These are phyloP conservation scores for Maniola jurtina DNA, from an alignment of 1,140 invertebrate genomes.

Conservation along the genomic window DNA sequence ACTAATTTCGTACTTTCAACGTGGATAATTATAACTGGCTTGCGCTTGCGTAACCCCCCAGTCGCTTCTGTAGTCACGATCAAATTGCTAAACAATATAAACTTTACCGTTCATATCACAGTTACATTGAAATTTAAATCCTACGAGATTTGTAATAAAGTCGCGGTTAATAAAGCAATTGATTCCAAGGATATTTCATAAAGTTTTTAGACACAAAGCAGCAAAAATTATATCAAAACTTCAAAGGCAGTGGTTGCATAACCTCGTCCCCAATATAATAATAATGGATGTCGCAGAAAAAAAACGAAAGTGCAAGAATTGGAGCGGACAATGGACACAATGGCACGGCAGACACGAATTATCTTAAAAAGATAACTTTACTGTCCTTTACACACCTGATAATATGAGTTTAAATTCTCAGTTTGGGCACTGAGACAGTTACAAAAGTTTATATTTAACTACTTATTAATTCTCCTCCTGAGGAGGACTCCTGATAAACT, in stretches of 20 bases:
- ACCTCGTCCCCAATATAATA: slow-evolving; percentile 75
- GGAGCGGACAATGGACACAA: slow-evolving; percentile 71
- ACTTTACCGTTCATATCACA: slow-evolving; percentile 25
- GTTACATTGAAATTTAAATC: slow-evolving; percentile 26
- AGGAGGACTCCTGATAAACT: no score
- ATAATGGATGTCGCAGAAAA: slow-evolving; percentile 73
- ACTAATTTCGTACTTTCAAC: slow-evolving; percentile 72
- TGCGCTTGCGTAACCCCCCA: slow-evolving; percentile 61
- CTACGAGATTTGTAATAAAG: slow-evolving; percentile 29
- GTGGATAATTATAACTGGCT: slow-evolving; percentile 62
- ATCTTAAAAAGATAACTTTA: slow-evolving; percentile 26
- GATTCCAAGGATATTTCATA: slow-evolving; percentile 8
- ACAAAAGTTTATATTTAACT: no score
- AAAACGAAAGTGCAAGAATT: slow-evolving; percentile 75
- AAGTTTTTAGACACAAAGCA: slow-evolving; percentile 53
- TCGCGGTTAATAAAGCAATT: not conserved
- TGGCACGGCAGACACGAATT: slow-evolving; percentile 61
- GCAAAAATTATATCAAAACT: slow-evolving; percentile 77
- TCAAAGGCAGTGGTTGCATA: slow-evolving; percentile 66
- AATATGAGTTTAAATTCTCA: slow-evolving; percentile 18
- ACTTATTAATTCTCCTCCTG: no score
- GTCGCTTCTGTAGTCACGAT: slow-evolving; percentile 74
- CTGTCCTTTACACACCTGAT: slow-evolving; percentile 6
- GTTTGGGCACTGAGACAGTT: no score
- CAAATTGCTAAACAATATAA: slow-evolving; percentile 50